phyloP scores from a whole-genome alignment of 2,888 invertebrate species.

The Invenusta paracnida region DNA sequence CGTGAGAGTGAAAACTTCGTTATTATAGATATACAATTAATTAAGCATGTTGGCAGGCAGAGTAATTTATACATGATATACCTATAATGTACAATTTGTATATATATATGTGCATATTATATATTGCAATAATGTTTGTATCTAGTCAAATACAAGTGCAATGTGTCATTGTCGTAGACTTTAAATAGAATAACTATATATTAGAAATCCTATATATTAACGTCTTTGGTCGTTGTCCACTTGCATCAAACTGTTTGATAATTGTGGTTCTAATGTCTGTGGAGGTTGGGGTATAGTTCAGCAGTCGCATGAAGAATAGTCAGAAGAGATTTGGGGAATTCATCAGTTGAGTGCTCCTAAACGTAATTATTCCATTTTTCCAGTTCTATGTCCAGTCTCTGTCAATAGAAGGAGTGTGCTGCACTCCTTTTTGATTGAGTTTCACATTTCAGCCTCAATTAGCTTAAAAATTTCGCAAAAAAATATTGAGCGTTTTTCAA shows the following conservation, averaged over 20 bases:
- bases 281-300: background rate
- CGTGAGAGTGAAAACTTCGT: background rate
- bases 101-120: background rate
- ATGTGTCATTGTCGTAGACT: too few species aligned
- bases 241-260: background rate
- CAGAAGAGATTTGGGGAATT: background rate
- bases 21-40: background rate
- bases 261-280: background rate
- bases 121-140: background rate
- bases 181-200: too few species aligned
- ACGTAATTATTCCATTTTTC: background rate
- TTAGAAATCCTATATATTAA: too few species aligned
- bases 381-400: background rate
- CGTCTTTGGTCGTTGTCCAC: background rate
- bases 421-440: background rate
- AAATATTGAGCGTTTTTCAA: background rate
- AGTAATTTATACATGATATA: background rate
- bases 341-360: background rate
- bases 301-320: background rate
- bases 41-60: too few species aligned
- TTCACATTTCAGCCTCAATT: background rate
- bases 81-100: background rate
- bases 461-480: background rate
- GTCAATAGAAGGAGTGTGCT: background rate
- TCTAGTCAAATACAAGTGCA: background rate